Conservation (phyloP, 2,113 vertebrate species). For the Pantherophis guttatus region DNA sequence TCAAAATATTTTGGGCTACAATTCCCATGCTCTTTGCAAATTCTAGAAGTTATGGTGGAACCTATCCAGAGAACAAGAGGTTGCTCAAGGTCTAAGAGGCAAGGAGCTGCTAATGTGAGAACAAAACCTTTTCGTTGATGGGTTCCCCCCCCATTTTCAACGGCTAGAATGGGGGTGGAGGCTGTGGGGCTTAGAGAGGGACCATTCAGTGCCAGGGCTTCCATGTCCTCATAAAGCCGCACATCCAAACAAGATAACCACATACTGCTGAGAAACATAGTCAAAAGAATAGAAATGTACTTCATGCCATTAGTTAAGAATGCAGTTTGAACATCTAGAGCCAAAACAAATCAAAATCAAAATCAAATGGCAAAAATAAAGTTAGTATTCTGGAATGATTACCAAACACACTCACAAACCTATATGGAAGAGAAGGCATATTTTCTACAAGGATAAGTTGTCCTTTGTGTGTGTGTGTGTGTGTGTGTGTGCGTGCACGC, state of each 20-base stretch:
- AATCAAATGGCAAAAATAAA: constrained; percentile 63
- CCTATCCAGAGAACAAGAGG: neutral
- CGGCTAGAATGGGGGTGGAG: neutral
- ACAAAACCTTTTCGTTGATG: neutral
- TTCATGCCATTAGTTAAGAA: constrained; percentile 65
- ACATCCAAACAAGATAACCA: constrained; percentile 63
- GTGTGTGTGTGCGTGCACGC: constrained; percentile 21
- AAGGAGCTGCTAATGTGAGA: neutral
- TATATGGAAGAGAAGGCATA: constrained; percentile 49
- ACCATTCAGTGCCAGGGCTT: constrained; percentile 47
- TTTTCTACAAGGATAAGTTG: constrained; percentile 66
- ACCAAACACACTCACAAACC: constrained; percentile 60
- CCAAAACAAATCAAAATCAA: constrained; percentile 68
- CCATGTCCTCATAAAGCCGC: constrained; percentile 37
- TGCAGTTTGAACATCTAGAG: constrained; percentile 65
- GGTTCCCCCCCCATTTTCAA: neutral
- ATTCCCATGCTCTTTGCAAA: neutral
- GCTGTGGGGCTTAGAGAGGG: constrained; percentile 25
- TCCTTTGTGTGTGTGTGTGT: constrained; percentile 54
- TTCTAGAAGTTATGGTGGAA: neutral
- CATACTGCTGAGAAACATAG: constrained; percentile 65
- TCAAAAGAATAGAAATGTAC: constrained; percentile 67
- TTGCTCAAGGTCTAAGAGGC: neutral
- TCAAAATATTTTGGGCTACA: neutral
- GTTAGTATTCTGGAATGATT: constrained; percentile 64